Percentiles rank a stretch among this genome's conserved stretches.
Evolutionary conservation across 2,888 invertebrate species (phyloP).

Genomic region (Dolichomitus sp.): DNA sequence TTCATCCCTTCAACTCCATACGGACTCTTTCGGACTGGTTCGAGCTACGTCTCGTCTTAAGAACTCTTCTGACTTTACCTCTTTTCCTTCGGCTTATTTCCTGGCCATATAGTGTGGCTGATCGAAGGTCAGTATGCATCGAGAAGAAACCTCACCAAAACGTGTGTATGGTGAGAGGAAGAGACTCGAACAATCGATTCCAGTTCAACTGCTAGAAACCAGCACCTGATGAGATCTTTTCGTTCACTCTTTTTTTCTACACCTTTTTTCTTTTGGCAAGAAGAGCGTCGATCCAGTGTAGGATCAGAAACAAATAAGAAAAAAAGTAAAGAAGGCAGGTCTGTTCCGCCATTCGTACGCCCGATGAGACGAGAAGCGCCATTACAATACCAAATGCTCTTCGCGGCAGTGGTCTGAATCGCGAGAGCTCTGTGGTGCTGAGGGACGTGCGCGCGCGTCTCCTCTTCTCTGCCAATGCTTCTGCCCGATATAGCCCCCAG

Average conservation of each 20-base stretch:
- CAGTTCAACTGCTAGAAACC: conserved; percentile 46
- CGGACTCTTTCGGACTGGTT: conserved; percentile 11
- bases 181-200: conserved; percentile 47
- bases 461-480: conserved; percentile 57
- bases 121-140: conserved; percentile 52
- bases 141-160: conserved; percentile 58
- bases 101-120: conserved; percentile 11
- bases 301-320: conserved; percentile 11
- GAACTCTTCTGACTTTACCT: conserved; percentile 24
- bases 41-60: conserved; percentile 14
- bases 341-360: conserved; percentile 39
- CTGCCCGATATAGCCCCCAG: conserved; percentile 55
- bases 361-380: conserved; percentile 70
- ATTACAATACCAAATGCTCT: conserved; percentile 81
- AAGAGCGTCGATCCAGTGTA: conserved; percentile 24
- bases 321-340: conserved; percentile 26
- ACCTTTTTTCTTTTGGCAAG: conserved; percentile 12
- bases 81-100: background rate
- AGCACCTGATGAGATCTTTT: conserved; percentile 24
- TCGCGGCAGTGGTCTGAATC: conserved; percentile 42
- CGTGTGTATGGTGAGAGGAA: conserved; percentile 37
- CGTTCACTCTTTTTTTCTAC: conserved; percentile 10
- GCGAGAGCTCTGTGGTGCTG: conserved; percentile 40
- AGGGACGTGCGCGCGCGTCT: conserved; percentile 24
- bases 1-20: conserved; percentile 6